phyloP scores from a whole-genome alignment of 2,797 vertebrate species.

The Perodicticus potto region DNA sequence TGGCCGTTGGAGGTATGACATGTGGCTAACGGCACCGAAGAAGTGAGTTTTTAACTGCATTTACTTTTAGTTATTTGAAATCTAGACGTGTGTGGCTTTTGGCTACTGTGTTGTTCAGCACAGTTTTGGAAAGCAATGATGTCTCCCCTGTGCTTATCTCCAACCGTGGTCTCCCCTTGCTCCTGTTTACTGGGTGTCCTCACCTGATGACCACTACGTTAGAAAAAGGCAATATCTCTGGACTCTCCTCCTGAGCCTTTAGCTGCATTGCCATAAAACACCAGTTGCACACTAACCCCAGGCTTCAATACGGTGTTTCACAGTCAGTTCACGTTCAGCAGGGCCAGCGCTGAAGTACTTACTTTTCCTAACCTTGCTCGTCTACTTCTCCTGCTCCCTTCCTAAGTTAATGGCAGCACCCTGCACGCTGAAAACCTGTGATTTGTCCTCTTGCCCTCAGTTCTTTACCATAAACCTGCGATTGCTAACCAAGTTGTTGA shows the following conservation, averaged over 20 bases:
- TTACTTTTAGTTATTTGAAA: background rate
- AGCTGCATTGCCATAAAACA: background rate
- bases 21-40: background rate
- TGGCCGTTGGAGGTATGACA: background rate
- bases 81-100: background rate
- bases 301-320: fast-evolving
- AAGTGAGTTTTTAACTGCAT: constrained; percentile 11
- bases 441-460: background rate
- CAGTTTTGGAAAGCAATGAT: background rate
- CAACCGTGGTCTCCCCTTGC: background rate
- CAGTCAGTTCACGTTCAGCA: background rate
- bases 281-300: background rate
- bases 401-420: background rate
- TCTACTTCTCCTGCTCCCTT: background rate
- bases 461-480: background rate
- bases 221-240: background rate
- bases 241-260: background rate
- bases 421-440: background rate
- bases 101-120: background rate
- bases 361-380: background rate
- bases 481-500: background rate
- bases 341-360: background rate
- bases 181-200: background rate
- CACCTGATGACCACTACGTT: background rate
- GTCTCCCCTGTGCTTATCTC: background rate